Evolutionary conservation across 2,797 vertebrate species (phyloP).

Genomic region (Micropoecilia bifurca): DNA sequence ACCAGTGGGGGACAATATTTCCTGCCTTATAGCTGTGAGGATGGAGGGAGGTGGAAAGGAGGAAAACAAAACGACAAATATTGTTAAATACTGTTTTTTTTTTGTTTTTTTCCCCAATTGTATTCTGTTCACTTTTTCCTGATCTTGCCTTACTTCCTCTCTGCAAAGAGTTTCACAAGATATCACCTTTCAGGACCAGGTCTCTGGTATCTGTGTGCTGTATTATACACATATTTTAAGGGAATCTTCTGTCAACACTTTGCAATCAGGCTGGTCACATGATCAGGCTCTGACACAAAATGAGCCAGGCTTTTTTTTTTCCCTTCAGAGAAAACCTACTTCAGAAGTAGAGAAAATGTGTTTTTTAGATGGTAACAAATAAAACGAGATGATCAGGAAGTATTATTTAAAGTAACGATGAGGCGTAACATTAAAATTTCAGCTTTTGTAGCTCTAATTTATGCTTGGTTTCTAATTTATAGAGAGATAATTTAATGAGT

Average conservation of each 20-base stretch:
- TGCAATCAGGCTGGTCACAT: slow-evolving; percentile 81
- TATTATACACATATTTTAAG: slow-evolving; percentile 56
- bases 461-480: background rate
- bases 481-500: background rate
- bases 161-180: slow-evolving; percentile 71
- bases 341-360: slow-evolving; percentile 23
- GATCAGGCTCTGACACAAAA: slow-evolving; percentile 70
- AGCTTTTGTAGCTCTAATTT: too few species aligned
- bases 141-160: slow-evolving; percentile 55
- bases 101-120: slow-evolving; percentile 12
- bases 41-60: slow-evolving; percentile 53
- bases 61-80: slow-evolving; percentile 32
- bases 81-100: slow-evolving; percentile 33
- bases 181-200: slow-evolving; percentile 75
- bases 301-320: slow-evolving; percentile 38
- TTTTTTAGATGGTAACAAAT: background rate
- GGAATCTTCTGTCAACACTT: slow-evolving; percentile 79
- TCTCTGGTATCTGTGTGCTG: slow-evolving; percentile 44
- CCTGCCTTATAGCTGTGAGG: slow-evolving; percentile 77
- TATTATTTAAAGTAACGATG: background rate
- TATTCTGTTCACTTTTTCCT: slow-evolving; percentile 34
- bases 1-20: slow-evolving; percentile 78
- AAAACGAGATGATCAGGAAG: background rate
- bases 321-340: slow-evolving; percentile 20
- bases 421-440: background rate